A percentile compares a stretch with the other conserved stretches of the same genome.
Conservation (phyloP, 2,888 invertebrate species). For the Drosophila cyrtoloma region DNA sequence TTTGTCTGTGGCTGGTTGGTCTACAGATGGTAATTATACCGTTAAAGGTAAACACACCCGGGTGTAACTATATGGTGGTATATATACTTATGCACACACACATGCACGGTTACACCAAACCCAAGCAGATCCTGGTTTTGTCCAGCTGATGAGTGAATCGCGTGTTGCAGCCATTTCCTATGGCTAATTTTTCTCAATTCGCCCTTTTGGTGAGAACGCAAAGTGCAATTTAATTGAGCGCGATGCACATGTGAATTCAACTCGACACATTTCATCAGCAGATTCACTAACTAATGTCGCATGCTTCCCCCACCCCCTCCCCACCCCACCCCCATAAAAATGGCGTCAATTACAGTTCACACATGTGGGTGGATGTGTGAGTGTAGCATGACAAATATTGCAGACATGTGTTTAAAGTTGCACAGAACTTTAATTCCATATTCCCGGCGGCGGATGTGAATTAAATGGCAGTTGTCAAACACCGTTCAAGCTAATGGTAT, state of each 20-base stretch:
- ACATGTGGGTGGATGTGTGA: conserved; percentile 15
- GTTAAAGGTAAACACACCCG: conserved; percentile 53
- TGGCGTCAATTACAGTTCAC: conserved; percentile 65
- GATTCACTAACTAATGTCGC: conserved; percentile 31
- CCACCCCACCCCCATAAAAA: conserved; percentile 39
- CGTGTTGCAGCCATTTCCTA: conserved; percentile 63
- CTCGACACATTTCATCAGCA: conserved; percentile 47
- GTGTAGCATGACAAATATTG: conserved; percentile 30
- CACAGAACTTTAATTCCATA: conserved; percentile 11
- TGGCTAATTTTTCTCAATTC: conserved; percentile 55
- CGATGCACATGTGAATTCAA: conserved; percentile 69
- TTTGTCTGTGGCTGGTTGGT: conserved; percentile 22
- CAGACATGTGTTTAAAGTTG: conserved; percentile 36
- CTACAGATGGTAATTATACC: conserved; percentile 58
- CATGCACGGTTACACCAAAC: conserved; percentile 18
- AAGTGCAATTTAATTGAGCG: conserved; percentile 76
- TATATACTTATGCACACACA: conserved; percentile 1
- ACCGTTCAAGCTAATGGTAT: conserved; percentile 8
- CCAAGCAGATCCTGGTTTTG: conserved; percentile 29
- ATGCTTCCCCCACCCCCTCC: neutral
- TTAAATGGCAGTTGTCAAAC: conserved; percentile 19
- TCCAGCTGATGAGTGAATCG: conserved; percentile 64
- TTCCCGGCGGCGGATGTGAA: conserved; percentile 20
- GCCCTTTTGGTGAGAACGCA: conserved; percentile 9
- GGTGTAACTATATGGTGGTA: conserved; percentile 32